Conservation (phyloP, 2,888 invertebrate species). For the Lasius fuliginosus region DNA sequence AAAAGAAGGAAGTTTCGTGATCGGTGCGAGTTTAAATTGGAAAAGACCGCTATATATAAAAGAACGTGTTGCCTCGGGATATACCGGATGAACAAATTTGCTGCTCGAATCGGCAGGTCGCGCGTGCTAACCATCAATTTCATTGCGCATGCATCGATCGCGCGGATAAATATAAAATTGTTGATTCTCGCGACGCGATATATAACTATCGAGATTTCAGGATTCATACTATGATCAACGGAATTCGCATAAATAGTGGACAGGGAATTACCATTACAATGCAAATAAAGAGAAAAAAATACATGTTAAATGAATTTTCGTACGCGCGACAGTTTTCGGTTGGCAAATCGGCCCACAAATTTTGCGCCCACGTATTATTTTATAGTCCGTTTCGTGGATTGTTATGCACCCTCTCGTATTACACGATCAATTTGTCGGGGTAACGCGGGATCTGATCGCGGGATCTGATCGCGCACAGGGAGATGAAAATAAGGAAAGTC, state of each 20-base stretch:
- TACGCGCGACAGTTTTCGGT: background rate
- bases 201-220: background rate
- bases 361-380: conserved; percentile 24
- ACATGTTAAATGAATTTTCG: background rate
- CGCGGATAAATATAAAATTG: conserved; percentile 22
- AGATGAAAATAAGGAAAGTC: conserved; percentile 30
- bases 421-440: conserved; percentile 48
- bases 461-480: conserved; percentile 12
- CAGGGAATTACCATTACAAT: background rate
- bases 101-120: conserved; percentile 6
- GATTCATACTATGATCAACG: background rate
- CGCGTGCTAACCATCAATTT: conserved; percentile 22
- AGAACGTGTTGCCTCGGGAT: background rate
- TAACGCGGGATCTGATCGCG: background rate
- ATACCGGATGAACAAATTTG: conserved; percentile 32
- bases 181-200: background rate
- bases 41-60: conserved; percentile 34
- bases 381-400: conserved; percentile 24
- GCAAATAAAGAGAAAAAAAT: conserved; percentile 25
- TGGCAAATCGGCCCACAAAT: conserved; percentile 14
- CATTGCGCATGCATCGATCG: conserved; percentile 17
- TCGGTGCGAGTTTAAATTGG: conserved; percentile 40
- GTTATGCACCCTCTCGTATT: conserved; percentile 42
- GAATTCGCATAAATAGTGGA: conserved; percentile 21
- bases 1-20: background rate